Evolutionary conservation across 2,888 invertebrate species (phyloP).

Genomic region (Alloscopus bannaensis): DNA sequence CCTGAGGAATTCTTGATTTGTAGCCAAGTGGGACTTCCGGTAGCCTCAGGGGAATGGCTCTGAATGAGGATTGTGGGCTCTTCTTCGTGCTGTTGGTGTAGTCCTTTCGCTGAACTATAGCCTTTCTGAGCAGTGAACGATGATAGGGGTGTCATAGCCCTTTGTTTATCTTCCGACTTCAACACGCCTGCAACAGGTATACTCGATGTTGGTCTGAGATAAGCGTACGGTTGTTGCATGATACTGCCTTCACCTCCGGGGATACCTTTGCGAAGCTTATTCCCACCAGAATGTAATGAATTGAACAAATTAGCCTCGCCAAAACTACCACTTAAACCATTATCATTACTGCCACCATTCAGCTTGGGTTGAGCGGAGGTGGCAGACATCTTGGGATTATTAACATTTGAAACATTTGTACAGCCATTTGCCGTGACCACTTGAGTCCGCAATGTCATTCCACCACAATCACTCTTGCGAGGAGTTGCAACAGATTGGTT

Average conservation of each 20-base stretch:
- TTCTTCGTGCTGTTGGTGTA: constrained; percentile 26
- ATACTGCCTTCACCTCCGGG: constrained; percentile 48
- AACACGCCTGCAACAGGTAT: constrained; percentile 34
- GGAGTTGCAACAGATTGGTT: constrained; percentile 11
- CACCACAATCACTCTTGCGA: neutral
- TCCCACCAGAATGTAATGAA: constrained; percentile 27
- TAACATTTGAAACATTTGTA: constrained; percentile 26
- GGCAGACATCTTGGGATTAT: neutral
- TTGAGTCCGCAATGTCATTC: neutral
- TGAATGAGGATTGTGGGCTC: constrained; percentile 1
- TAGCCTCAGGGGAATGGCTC: constrained; percentile 57
- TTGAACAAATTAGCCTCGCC: constrained; percentile 21
- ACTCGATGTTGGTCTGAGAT: constrained; percentile 31
- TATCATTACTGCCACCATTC: neutral
- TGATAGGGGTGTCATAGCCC: no score
- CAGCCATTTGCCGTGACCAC: constrained; percentile 1
- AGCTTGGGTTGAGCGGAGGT: constrained; percentile 4
- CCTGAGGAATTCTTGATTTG: constrained; percentile 53
- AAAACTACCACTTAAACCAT: constrained; percentile 33
- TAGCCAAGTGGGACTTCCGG: constrained; percentile 68
- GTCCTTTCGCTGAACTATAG: no score
- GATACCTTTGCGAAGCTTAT: constrained; percentile 16
- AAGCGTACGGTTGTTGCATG: constrained; percentile 6
- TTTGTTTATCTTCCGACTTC: constrained; percentile 22
- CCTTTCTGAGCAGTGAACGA: no score